phyloP scores from a whole-genome alignment of 2,113 vertebrate genomes.

The Stegastes partitus region DNA sequence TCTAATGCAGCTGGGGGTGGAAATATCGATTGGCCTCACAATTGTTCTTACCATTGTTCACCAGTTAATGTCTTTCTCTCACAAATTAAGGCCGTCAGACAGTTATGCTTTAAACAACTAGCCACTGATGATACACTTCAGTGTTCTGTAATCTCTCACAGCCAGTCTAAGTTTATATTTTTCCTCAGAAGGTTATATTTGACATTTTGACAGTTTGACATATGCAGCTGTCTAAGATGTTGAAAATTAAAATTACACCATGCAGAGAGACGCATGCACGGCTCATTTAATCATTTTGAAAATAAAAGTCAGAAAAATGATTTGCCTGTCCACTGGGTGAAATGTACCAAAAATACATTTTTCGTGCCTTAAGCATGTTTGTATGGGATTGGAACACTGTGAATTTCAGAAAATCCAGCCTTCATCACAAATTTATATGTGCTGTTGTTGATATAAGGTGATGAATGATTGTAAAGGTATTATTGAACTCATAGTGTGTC shows the following conservation, averaged over 20 bases:
- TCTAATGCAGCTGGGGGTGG: slow-evolving; percentile 25
- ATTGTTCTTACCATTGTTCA: slow-evolving; percentile 32
- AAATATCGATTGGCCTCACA: slow-evolving; percentile 58
- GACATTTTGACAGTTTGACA: slow-evolving; percentile 72
- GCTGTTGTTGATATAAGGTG: slow-evolving; percentile 6
- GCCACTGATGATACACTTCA: slow-evolving; percentile 57
- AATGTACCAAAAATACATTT: slow-evolving; percentile 31
- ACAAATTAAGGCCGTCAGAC: slow-evolving; percentile 61
- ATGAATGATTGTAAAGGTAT: slow-evolving; percentile 12
- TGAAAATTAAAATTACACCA: slow-evolving; percentile 57
- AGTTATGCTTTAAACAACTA: slow-evolving; percentile 55
- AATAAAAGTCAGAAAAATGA: slow-evolving; percentile 48
- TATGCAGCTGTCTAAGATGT: slow-evolving; percentile 59
- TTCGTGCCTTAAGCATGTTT: slow-evolving; percentile 28
- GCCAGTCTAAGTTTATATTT: slow-evolving; percentile 63
- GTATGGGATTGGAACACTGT: slow-evolving; percentile 19
- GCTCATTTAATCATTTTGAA: slow-evolving; percentile 58
- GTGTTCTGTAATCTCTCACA: slow-evolving; percentile 46
- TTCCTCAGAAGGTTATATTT: slow-evolving; percentile 70
- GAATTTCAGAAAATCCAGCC: slow-evolving; percentile 1
- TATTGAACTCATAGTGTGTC: not conserved
- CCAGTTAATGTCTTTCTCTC: slow-evolving; percentile 45
- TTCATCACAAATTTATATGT: not conserved
- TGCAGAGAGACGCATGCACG: slow-evolving; percentile 31
- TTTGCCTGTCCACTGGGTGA: slow-evolving; percentile 38